Conservation (phyloP, 2,888 invertebrate species). For the Aphidoletes aphidimyza region DNA sequence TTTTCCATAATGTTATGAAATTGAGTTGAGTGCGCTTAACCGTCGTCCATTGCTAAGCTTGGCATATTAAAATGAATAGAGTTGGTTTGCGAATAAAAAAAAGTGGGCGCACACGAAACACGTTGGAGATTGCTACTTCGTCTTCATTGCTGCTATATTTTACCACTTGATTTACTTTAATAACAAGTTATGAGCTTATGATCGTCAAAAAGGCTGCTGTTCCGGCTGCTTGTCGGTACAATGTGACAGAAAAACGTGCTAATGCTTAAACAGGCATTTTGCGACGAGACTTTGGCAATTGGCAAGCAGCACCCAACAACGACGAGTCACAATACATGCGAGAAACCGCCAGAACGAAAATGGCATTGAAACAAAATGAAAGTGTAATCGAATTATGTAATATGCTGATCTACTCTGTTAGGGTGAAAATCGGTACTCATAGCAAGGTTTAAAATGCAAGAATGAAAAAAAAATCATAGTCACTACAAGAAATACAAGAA, state of each 20-base stretch:
- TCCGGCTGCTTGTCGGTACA: background rate
- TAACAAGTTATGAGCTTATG: constrained; percentile 46
- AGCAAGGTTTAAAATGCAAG: background rate
- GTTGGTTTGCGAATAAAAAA: background rate
- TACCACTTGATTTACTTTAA: constrained; percentile 49
- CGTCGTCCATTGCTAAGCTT: no score
- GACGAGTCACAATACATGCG: background rate
- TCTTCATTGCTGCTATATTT: constrained; percentile 43
- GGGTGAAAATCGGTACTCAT: background rate
- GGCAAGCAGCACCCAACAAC: no score
- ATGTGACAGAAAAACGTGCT: constrained; percentile 23
- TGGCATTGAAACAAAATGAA: constrained; percentile 4
- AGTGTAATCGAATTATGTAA: constrained; percentile 41
- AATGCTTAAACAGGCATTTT: constrained; percentile 43
- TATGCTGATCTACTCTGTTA: constrained; percentile 33
- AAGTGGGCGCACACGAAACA: background rate
- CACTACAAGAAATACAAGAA: background rate
- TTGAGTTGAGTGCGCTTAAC: no score
- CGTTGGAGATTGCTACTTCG: background rate
- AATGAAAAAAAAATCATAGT: no score
- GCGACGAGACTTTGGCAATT: background rate
- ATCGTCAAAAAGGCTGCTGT: constrained; percentile 38
- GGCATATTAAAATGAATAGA: background rate
- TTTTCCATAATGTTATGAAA: background rate
- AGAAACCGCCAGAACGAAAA: background rate